Base-by-base conservation (phyloP, 2,797 vertebrate genomes). In the Limosa lapponica region DNA sequence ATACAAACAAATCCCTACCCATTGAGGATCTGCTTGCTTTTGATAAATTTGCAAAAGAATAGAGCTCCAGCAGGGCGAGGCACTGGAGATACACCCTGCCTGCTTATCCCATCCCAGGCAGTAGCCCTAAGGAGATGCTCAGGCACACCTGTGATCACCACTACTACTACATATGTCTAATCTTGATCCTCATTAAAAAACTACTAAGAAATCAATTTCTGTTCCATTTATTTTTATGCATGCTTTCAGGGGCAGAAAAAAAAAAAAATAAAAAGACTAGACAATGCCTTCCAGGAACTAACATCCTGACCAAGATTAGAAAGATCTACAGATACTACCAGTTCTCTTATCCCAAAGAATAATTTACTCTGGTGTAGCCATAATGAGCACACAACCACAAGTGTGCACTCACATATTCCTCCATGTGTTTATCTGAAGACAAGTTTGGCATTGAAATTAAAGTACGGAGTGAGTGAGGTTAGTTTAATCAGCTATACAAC, bases 241-340 rank as follows among this genome's bases (percentile, higher is more conserved):
- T 6, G 3, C 37, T 59, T 71, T 30, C 66, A 74, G 30, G 14
- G 34, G 4, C 7, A n/a, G 30, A 2, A 0, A 3, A 17, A 16
- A 54, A 27, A 23, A 28, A 7, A 8, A 32, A 34, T 6, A 15
- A 19, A 2, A 4, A 23, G 1, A 2, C 28, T 30, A 82, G 43
- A 41, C 24, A 52, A 49, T 36, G 27, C 65, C 65, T 70, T 94
- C n/a, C 48, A 94, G 72, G 58, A 74, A 44, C 52, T 64, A 74
- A 78, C 25, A 71, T 23, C 58, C 69, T 41, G 8, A 28, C 24
- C 16, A 70, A 59, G 30, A 80, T 61, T 10, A 85, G 46, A 41
- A 28, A 67, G 69, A 71, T 49, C 36, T 67, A 52, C 41, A n/a
- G 65, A 52, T 57, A 61, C 8, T 30, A 78, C 27, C 17, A 55